Base-by-base conservation (phyloP, 2,888 invertebrate species). In the Oithona nana region DNA sequence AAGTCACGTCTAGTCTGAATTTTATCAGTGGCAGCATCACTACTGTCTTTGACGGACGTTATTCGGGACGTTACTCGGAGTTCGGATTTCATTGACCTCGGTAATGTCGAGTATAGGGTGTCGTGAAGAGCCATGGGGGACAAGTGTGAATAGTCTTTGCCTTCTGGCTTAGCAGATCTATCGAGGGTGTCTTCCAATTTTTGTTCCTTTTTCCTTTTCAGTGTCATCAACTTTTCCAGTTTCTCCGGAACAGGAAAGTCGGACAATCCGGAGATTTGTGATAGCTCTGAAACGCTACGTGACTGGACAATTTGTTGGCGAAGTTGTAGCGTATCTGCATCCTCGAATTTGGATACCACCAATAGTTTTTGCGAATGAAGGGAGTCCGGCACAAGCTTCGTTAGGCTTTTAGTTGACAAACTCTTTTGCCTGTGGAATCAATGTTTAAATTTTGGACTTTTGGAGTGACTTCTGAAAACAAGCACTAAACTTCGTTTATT, bases 81-180 rank as follows among this genome's bases (percentile, higher is more conserved):
- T 20, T 59, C 59, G n/a, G 59, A 28, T 59, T 59, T 59, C 59
- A 59, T 22, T 20, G 59, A 59, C 13, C 49, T 48, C 13, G 59
- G 59, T 24, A 59, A 24, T 11, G 54, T 54, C 3, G 54, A 20
- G 26, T 54, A 54, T 16, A 54, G 6, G 39, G 39, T 11, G 39
- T 39, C 39, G 39, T 39, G 39, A 16, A 39, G 6, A 11, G 39
- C 39, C 39, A 39, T 39, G 6, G 39, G 39, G 8, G 39, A 39
- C 39, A 39, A 16, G 39, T 39, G 39, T 6, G 39, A 39, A 16
- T 39, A 39, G 39, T 39, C 39, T 16, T 39, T 39, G 39, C 6
- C 16, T 39, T 39, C 8, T 16, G 39, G 39, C n/a, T n/a, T n/a
- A n/a, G n/a, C n/a, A n/a, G n/a, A n/a, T n/a, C n/a, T n/a, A n/a